phyloP scores from a whole-genome alignment of 2,797 vertebrate genomes.

The Sebastes nivosus region DNA sequence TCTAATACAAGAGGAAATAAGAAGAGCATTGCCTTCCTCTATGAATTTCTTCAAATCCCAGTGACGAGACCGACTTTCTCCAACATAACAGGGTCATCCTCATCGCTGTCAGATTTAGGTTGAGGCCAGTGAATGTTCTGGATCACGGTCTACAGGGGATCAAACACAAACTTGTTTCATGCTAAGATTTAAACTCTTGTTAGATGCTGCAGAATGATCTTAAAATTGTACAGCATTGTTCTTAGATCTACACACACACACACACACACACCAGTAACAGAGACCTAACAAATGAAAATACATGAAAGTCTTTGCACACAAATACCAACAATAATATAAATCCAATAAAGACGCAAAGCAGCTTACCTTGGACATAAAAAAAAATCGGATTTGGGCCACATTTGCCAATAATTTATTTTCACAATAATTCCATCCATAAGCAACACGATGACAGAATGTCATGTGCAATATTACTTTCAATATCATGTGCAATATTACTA shows the following conservation, averaged over 20 bases:
- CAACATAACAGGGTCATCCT: not conserved
- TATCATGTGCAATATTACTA: no score
- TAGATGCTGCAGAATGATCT: no score
- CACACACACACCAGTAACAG: not conserved
- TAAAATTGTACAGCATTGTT: not conserved
- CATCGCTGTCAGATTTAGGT: not conserved
- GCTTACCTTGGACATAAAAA: no score
- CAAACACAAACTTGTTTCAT: no score
- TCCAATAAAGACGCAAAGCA: no score
- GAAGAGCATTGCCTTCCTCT: not conserved
- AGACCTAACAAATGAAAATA: not conserved
- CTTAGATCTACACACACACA: not conserved
- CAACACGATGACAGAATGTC: no score
- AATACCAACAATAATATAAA: not conserved
- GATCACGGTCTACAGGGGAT: not conserved
- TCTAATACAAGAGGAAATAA: not conserved
- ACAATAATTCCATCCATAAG: no score
- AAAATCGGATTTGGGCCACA: no score
- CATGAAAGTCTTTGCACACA: not conserved
- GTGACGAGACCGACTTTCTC: not conserved
- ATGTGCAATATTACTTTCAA: no score
- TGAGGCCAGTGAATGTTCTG: not conserved
- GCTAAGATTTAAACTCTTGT: not conserved
- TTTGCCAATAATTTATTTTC: no score
- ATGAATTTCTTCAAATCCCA: not conserved